phyloP scores from a whole-genome alignment of 2,888 invertebrate genomes.

The Dyspetes luteomarginatus region DNA sequence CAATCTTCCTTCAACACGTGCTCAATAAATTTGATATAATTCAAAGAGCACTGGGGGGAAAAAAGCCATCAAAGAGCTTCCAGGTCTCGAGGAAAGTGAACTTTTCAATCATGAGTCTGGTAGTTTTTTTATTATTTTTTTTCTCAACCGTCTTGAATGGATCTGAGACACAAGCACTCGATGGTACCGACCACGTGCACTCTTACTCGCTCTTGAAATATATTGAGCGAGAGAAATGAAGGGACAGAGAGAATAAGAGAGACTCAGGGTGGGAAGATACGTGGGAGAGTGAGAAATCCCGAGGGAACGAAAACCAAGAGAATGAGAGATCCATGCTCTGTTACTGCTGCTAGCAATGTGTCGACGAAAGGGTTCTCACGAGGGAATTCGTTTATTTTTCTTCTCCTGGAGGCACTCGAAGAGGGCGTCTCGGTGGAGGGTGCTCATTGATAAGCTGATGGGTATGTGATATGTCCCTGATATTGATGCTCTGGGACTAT shows the following conservation, averaged over 20 bases:
- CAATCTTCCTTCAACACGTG: too few species aligned
- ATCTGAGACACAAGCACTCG: conserved; percentile 40
- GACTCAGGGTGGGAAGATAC: conserved; percentile 43
- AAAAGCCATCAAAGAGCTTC: not conserved
- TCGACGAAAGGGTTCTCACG: conserved; percentile 77
- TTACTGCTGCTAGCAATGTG: conserved; percentile 34
- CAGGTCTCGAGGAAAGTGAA: not conserved
- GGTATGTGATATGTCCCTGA: conserved; percentile 72
- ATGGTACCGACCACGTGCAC: conserved; percentile 49
- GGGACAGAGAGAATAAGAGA: conserved; percentile 24
- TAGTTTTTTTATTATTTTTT: conserved; percentile 28
- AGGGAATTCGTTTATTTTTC: conserved; percentile 78
- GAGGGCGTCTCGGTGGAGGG: conserved; percentile 62
- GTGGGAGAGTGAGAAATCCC: conserved; percentile 69
- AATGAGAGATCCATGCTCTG: conserved; percentile 51
- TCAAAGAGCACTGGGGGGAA: not conserved
- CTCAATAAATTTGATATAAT: not conserved
- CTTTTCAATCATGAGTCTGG: not conserved
- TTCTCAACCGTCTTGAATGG: conserved; percentile 33
- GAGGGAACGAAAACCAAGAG: conserved; percentile 60
- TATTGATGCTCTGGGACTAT: not conserved
- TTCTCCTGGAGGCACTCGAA: conserved; percentile 75
- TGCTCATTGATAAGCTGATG: conserved; percentile 80
- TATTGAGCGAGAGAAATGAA: conserved; percentile 51
- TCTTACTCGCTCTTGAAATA: conserved; percentile 45